Base-by-base conservation (phyloP, 2,797 vertebrate genomes). In the Muscicapa striata region DNA sequence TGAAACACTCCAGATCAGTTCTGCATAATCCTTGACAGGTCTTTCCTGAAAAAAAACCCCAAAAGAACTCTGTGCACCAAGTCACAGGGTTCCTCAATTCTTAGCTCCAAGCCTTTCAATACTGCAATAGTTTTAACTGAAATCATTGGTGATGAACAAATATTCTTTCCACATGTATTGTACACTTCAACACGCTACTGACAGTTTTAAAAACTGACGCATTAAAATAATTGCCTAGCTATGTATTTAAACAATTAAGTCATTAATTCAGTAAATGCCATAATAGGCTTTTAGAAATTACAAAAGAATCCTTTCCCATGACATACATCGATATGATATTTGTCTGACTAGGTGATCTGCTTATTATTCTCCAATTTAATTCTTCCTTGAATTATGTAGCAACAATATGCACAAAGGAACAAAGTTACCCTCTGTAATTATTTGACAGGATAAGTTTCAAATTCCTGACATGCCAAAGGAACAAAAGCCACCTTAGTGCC, bases 181-280 rank as follows among this genome's bases (percentile, higher is more conserved):
- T 74, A 55, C 75, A 94, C 78, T 80, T 92, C 73, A 73, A 87
- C 86, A 90, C 10, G 32, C 9, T 4, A 76, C 82, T 90, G 90
- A 85, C 68, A 83, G 83, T 87, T 95, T 83, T 73, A 68, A 95
- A 95, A 97, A 95, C 62, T 79, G 90, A 76, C 5, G 3, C 75
- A 74, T 73, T 93, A 78, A 87, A 87, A 68, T 76, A 24, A 79
- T 92, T 86, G 55, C 76, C 78, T 96, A 94, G 68, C 59, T 90
- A 68, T 78, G 58, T 84, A 87, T 81, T 94, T 90, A 93, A 96
- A 95, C 87, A 97, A 96, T 95, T 90, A 96, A 93, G 67, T 90
- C 66, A 66, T 93, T 93, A 95, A 93, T 90, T 92, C 29, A 4
- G 68, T 93, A 92, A 91, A 74, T 93, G 88, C 85, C 68, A 91